phyloP scores from a whole-genome alignment of 2,113 vertebrate genomes.

The Neopipo cinnamomea region DNA sequence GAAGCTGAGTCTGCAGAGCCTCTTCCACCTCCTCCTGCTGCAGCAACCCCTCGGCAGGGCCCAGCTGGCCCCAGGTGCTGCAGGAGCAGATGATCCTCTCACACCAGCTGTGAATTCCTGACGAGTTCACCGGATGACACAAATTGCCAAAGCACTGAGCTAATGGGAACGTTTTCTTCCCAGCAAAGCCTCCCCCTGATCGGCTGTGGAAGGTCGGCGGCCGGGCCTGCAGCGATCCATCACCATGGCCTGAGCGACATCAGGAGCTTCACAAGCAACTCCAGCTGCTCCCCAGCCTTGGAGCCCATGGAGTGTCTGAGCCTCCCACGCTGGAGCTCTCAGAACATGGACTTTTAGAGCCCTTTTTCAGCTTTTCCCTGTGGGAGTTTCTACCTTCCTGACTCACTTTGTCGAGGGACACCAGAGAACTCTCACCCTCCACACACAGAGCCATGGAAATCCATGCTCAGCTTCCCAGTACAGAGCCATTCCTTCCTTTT shows the following conservation, averaged over 20 bases:
- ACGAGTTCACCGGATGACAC: neutral
- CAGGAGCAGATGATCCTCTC: conserved; percentile 73
- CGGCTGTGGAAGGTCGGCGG: neutral
- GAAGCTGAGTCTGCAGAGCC: neutral
- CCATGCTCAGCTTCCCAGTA: neutral
- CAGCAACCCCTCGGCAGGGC: conserved; percentile 56
- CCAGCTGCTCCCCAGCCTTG: neutral
- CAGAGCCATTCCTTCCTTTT: neutral
- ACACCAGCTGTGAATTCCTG: conserved; percentile 55
- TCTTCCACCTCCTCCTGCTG: neutral
- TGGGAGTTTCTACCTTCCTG: neutral
- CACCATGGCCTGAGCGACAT: neutral
- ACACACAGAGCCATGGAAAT: accelerated
- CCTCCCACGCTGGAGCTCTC: accelerated
- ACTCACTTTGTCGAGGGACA: accelerated
- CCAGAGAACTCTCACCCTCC: neutral
- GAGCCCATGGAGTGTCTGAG: accelerated
- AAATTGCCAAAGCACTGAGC: conserved; percentile 19
- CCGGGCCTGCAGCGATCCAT: neutral
- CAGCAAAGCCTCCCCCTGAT: neutral
- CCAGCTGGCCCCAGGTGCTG: conserved; percentile 73
- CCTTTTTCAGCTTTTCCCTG: neutral
- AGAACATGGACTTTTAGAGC: accelerated
- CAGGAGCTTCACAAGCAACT: neutral
- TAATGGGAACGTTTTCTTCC: conserved; percentile 20